Evolutionary conservation across 2,797 vertebrate genomes (phyloP).

Genomic region (Crossoptilon crossoptilon): DNA sequence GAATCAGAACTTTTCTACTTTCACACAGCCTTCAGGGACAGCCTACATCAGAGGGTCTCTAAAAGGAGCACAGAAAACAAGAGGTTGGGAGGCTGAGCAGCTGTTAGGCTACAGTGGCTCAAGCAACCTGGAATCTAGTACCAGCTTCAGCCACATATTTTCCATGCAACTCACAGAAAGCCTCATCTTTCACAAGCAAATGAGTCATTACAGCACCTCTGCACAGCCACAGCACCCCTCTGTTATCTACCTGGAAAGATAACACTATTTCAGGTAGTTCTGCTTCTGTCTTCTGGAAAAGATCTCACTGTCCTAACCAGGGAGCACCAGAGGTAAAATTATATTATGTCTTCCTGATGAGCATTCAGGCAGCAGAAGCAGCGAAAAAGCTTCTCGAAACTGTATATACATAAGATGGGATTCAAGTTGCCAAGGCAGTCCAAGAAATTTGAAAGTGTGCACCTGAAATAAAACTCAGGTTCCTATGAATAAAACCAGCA

Average conservation of each 20-base stretch:
- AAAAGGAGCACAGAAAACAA: not conserved
- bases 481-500: not conserved
- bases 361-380: not conserved
- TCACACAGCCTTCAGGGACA: accelerated
- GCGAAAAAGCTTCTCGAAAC: not conserved
- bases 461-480: not conserved
- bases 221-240: not conserved
- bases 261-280: not conserved
- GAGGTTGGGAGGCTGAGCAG: not conserved
- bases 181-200: not conserved
- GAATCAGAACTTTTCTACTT: not conserved
- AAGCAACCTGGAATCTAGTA: not conserved
- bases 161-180: not conserved
- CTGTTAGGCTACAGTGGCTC: not conserved
- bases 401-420: not conserved
- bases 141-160: not conserved
- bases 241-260: not conserved
- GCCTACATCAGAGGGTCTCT: not conserved
- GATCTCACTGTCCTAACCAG: not conserved
- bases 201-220: not conserved
- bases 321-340: not conserved
- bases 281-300: not conserved
- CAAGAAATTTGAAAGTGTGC: not conserved
- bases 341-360: not conserved
- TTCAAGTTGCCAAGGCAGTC: not conserved